Evolutionary conservation across 2,888 invertebrate genomes (phyloP).

Genomic region (Calameuta filiformis): DNA sequence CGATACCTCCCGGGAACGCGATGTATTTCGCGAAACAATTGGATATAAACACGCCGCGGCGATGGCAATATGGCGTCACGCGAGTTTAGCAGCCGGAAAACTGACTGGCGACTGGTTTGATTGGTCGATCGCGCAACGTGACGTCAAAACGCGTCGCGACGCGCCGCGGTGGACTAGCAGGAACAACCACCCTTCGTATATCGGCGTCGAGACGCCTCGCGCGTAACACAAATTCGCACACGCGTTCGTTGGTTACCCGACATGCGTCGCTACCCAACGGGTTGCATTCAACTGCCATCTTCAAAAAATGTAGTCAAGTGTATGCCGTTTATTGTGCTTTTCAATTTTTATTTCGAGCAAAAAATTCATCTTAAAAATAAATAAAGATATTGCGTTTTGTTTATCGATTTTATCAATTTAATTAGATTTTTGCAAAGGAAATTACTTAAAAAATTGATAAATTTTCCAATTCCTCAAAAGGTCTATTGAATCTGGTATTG

Average conservation of each 20-base stretch:
- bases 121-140: conserved; percentile 73
- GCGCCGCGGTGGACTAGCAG: conserved; percentile 26
- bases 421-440: too few species aligned
- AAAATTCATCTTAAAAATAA: background rate
- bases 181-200: conserved; percentile 19
- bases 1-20: conserved; percentile 5
- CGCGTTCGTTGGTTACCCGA: background rate
- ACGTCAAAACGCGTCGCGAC: conserved; percentile 66
- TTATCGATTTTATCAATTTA: background rate
- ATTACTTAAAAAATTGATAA: too few species aligned
- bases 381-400: background rate
- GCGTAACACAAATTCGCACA: conserved; percentile 4
- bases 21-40: conserved; percentile 41
- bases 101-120: conserved; percentile 69
- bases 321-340: background rate
- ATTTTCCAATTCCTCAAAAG: background rate
- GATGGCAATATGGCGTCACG: conserved; percentile 57
- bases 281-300: background rate
- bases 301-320: background rate
- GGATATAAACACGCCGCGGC: conserved; percentile 52
- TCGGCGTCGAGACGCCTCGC: conserved; percentile 14
- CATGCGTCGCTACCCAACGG: background rate
- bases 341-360: background rate
- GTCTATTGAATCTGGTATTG: background rate
- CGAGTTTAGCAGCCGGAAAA: conserved; percentile 57